These are phyloP conservation scores for Cryptosula pallasiana DNA, from an alignment of 2,888 invertebrate genomes.

Conservation along the genomic window DNA sequence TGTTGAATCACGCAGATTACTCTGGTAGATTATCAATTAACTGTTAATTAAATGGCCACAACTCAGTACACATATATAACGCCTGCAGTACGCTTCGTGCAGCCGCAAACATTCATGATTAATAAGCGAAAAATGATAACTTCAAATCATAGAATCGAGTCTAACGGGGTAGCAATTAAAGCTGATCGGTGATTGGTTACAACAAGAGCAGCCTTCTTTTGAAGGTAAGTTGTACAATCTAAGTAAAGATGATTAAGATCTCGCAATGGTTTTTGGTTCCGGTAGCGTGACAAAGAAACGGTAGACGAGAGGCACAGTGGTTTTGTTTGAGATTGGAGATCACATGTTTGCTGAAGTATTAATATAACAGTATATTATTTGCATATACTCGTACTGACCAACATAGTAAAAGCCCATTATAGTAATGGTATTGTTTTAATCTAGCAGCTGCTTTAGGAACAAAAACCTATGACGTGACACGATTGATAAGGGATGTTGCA, in stretches of 20 bases:
- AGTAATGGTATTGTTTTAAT: neutral
- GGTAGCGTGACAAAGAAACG: neutral
- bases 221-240: neutral
- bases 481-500: too few relatives aligned
- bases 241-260: neutral
- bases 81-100: neutral
- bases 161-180: neutral
- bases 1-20: neutral
- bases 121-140: neutral
- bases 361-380: neutral
- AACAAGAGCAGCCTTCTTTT: neutral
- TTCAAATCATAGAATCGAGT: neutral
- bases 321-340: neutral
- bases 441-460: too few relatives aligned
- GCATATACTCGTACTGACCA: neutral
- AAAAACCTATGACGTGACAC: too few relatives aligned
- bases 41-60: neutral
- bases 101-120: neutral
- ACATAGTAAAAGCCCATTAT: neutral
- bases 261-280: neutral
- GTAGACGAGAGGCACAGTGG: neutral
- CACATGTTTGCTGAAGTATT: neutral
- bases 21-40: neutral
- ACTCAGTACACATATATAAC: neutral
- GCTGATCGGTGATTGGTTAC: neutral